phyloP scores from a whole-genome alignment of 2,888 invertebrate species.

The Tetanocera ferruginea region DNA sequence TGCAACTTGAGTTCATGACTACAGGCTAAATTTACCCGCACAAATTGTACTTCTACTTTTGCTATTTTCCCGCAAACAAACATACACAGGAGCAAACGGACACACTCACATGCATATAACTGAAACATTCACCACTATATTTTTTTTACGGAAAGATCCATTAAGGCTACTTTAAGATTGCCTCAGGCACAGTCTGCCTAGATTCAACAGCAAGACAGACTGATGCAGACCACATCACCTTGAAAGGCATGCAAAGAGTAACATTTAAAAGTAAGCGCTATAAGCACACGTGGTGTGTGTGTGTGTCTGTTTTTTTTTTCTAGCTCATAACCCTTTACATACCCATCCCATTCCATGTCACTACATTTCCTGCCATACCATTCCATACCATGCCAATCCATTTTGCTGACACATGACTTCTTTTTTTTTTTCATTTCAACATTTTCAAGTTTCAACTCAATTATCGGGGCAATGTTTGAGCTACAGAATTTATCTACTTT shows the following conservation, averaged over 20 bases:
- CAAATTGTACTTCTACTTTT: not conserved
- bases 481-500: too few relatives aligned
- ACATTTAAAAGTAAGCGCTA: not conserved
- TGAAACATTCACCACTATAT: not conserved
- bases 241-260: not conserved
- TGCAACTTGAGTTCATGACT: not conserved
- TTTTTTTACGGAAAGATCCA: not conserved
- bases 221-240: not conserved
- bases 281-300: too few relatives aligned
- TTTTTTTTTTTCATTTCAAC: not conserved
- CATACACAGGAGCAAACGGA: not conserved
- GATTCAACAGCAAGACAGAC: not conserved
- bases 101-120: not conserved
- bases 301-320: too few relatives aligned
- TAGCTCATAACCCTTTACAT: too few relatives aligned
- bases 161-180: not conserved
- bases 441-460: slow-evolving; percentile 19
- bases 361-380: not conserved
- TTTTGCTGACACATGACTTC: not conserved
- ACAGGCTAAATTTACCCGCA: not conserved
- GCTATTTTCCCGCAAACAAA: not conserved
- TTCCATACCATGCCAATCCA: not conserved
- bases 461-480: slow-evolving; percentile 6
- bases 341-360: not conserved
- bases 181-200: not conserved